Conservation (phyloP, 1,140 invertebrate species). For the Drosophila watanabei region DNA sequence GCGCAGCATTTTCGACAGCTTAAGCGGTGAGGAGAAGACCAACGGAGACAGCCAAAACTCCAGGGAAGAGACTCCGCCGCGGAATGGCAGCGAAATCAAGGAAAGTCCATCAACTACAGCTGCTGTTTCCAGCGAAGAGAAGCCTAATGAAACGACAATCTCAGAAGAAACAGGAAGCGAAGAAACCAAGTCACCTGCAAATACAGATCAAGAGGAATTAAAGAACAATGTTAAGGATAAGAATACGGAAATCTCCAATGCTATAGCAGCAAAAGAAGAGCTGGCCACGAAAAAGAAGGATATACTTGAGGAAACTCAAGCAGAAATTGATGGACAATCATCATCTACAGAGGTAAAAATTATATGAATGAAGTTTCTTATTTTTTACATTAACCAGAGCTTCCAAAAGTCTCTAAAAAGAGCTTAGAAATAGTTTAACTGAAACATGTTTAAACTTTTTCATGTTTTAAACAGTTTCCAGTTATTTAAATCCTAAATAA, state of each 20-base stretch:
- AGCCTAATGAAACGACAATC: constrained; percentile 38
- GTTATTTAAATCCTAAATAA: background rate
- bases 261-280: background rate
- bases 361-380: no score
- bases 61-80: background rate
- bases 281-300: background rate
- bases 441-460: no score
- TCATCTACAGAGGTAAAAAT: background rate
- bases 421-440: no score
- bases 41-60: constrained; percentile 58
- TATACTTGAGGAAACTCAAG: background rate
- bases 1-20: constrained; percentile 70
- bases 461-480: background rate
- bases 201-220: constrained; percentile 1
- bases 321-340: background rate
- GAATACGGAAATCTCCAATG: background rate
- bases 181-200: background rate
- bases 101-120: background rate
- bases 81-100: constrained; percentile 17
- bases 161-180: constrained; percentile 41
- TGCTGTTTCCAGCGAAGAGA: constrained; percentile 4
- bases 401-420: no score
- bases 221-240: constrained; percentile 35
- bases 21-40: constrained; percentile 51
- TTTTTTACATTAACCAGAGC: no score